Conservation (phyloP, 2,113 vertebrate genomes). For the Leuciscus idus region DNA sequence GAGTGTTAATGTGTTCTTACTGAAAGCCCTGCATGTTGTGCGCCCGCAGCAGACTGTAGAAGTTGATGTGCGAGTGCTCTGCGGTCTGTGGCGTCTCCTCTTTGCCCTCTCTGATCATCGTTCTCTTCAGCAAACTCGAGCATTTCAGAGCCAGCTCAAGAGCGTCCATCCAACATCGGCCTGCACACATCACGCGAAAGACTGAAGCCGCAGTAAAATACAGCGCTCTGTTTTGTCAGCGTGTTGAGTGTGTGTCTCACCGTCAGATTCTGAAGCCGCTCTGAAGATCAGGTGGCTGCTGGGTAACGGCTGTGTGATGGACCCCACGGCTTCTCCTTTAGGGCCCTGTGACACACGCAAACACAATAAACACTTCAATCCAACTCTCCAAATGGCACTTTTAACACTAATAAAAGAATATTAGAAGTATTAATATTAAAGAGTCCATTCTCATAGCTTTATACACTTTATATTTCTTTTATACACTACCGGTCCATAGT, state of each 20-base stretch:
- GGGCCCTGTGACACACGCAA: conserved; percentile 83
- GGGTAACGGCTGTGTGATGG: conserved; percentile 96
- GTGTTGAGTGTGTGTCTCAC: conserved; percentile 73
- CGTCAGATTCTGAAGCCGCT: conserved; percentile 96
- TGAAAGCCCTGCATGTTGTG: conserved; percentile 92
- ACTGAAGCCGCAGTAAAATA: background rate
- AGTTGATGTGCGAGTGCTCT: conserved; percentile 87
- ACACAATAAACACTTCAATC: conserved; percentile 33
- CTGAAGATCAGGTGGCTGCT: conserved; percentile 98
- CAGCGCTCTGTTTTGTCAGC: background rate
- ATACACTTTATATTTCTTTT: background rate
- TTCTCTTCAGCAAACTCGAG: conserved; percentile 93
- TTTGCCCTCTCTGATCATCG: conserved; percentile 98
- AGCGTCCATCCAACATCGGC: conserved; percentile 99
- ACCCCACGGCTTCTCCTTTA: conserved; percentile 97
- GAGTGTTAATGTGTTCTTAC: conserved; percentile 74
- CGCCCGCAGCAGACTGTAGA: conserved; percentile 92
- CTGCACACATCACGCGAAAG: conserved; percentile 69
- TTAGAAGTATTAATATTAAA: background rate
- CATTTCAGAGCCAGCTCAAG: conserved; percentile 97
- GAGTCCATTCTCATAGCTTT: background rate
- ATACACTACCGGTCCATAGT: background rate
- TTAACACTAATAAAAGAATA: background rate
- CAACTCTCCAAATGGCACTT: too few species aligned
- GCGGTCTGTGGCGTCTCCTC: conserved; percentile 86